These are phyloP conservation scores for Acridotheres tristis DNA, from an alignment of 2,797 vertebrate species.

Conservation along the genomic window DNA sequence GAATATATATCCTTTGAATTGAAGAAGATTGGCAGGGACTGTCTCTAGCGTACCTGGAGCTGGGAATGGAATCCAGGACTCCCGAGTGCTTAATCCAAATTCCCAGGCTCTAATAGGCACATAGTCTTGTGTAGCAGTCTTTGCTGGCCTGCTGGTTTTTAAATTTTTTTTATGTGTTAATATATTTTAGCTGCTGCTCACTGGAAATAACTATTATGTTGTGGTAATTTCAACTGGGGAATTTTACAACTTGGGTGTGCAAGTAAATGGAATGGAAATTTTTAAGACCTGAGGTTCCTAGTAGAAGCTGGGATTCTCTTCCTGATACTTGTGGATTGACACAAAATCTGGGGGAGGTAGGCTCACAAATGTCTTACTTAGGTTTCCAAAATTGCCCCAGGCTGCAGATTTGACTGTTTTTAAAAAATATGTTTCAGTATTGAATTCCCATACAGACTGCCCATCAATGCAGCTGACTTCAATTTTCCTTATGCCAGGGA, in stretches of 20 bases:
- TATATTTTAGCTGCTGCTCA: not conserved
- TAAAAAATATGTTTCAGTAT: not conserved
- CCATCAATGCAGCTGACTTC: not conserved
- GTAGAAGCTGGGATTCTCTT: not conserved
- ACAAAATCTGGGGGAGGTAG: not conserved
- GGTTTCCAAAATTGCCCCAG: not conserved
- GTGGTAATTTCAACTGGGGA: not conserved
- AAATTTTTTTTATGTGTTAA: not conserved
- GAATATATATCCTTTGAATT: not conserved
- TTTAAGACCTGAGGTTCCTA: not conserved
- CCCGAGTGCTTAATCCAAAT: not conserved
- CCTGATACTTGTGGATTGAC: not conserved
- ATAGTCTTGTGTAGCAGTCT: not conserved
- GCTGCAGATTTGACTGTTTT: not conserved
- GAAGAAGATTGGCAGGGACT: not conserved
- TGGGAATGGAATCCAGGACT: not conserved
- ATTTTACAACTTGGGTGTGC: not conserved
- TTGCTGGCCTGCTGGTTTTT: not conserved
- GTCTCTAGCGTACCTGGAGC: not conserved
- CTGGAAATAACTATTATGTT: not conserved
- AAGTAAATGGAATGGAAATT: not conserved
- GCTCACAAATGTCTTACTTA: not conserved
- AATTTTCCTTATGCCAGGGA: not conserved
- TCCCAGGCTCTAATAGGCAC: not conserved
- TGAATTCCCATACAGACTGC: not conserved